phyloP scores from a whole-genome alignment of 37 sponge, comb jelly and placozoan species.

The Diacarnus erythraeanus region DNA sequence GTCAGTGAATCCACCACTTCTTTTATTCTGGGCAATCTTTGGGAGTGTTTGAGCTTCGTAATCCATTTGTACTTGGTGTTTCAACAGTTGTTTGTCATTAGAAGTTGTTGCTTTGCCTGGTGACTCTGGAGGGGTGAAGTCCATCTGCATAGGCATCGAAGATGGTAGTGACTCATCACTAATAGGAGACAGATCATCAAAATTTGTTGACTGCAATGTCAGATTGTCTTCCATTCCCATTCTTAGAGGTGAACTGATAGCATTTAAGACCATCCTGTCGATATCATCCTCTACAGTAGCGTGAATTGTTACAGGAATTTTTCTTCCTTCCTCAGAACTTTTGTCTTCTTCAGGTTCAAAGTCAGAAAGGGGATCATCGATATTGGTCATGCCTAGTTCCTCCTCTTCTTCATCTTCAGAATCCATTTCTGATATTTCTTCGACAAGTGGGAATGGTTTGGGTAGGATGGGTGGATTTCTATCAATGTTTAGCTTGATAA shows the following conservation, averaged over 20 bases:
- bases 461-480: no score
- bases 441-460: neutral
- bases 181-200: conserved; percentile 12
- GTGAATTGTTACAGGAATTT: neutral
- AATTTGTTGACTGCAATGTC: conserved; percentile 21
- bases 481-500: conserved; percentile 49
- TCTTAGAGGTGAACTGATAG: conserved; percentile 14
- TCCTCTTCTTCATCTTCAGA: conserved; percentile 41
- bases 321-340: neutral
- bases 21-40: neutral
- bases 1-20: neutral
- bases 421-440: neutral
- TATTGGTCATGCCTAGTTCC: conserved; percentile 48
- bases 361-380: conserved; percentile 49
- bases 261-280: conserved; percentile 29
- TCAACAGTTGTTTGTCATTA: neutral
- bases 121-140: neutral
- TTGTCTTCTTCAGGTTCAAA: conserved; percentile 9
- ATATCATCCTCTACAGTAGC: neutral
- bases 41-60: conserved; percentile 48
- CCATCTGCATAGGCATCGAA: neutral
- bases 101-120: neutral
- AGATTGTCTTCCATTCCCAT: neutral
- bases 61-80: neutral
- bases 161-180: neutral